Conservation (phyloP, 2,113 vertebrate genomes). For the Channa argus region DNA sequence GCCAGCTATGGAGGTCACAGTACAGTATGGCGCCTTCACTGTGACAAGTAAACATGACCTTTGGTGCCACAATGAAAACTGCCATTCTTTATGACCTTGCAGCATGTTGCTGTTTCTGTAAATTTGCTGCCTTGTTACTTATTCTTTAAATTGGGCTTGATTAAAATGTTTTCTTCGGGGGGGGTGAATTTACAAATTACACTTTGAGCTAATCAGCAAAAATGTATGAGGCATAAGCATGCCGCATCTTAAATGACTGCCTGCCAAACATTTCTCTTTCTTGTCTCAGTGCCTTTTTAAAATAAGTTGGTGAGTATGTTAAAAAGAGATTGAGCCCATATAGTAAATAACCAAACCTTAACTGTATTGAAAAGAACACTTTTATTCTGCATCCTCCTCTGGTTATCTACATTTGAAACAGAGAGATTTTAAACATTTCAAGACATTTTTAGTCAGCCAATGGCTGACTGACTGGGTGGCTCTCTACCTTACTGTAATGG, state of each 20-base stretch:
- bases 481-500: conserved; percentile 81
- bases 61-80: conserved; percentile 79
- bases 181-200: neutral
- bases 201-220: neutral
- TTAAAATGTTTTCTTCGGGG: conserved; percentile 4
- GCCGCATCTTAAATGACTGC: too few relatives aligned
- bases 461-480: conserved; percentile 72
- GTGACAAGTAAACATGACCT: conserved; percentile 85
- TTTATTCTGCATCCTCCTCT: conserved; percentile 27
- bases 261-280: neutral
- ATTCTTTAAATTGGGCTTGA: conserved; percentile 30
- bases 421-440: conserved; percentile 66
- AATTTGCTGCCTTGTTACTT: conserved; percentile 57
- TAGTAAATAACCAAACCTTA: conserved; percentile 36
- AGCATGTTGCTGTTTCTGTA: conserved; percentile 70
- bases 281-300: conserved; percentile 11
- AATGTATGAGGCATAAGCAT: neutral
- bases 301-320: conserved; percentile 22
- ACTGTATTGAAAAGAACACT: conserved; percentile 32
- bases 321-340: conserved; percentile 20
- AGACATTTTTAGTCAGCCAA: conserved; percentile 56
- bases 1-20: conserved; percentile 78
- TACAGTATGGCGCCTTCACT: conserved; percentile 83
- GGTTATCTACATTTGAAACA: conserved; percentile 69
- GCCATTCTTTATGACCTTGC: conserved; percentile 80